A percentile compares a stretch with the other conserved stretches of the same genome.
Conservation (phyloP, 2,797 vertebrate genomes). For the Ctenopoma multispine region DNA sequence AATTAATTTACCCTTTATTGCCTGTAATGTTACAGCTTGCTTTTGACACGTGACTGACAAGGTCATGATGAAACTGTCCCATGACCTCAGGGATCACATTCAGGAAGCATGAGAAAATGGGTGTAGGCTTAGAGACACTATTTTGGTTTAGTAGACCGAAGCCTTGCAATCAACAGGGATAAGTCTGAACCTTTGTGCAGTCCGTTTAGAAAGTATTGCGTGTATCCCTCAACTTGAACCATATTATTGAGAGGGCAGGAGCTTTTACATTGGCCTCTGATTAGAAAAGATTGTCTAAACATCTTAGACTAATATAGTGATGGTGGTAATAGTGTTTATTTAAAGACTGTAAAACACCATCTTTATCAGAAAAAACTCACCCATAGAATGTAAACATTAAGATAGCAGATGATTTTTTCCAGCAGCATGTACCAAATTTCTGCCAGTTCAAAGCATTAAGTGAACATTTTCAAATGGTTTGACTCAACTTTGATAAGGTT, state of each 20-base stretch:
- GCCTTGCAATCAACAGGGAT: conserved; percentile 52
- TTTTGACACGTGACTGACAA: conserved; percentile 39
- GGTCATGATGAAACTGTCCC: conserved; percentile 39
- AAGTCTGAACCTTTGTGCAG: conserved; percentile 41
- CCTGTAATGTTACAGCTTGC: conserved; percentile 9
- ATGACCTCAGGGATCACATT: conserved; percentile 36
- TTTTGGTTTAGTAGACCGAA: conserved; percentile 60
- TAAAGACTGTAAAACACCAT: conserved; percentile 32
- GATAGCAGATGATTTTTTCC: conserved; percentile 15
- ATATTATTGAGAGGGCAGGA: conserved; percentile 20
- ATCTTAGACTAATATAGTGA: conserved; percentile 31
- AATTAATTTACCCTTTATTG: conserved; percentile 12
- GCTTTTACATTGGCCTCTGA: conserved; percentile 15
- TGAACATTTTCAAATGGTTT: background rate
- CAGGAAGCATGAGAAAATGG: conserved; percentile 57
- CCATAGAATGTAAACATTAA: conserved; percentile 31
- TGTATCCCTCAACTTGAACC: conserved; percentile 32
- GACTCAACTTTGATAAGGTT: conserved; percentile 6
- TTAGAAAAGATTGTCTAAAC: conserved; percentile 40
- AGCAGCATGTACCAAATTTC: background rate
- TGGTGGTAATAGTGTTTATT: conserved; percentile 36
- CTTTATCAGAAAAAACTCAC: conserved; percentile 31
- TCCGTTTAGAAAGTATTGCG: conserved; percentile 33
- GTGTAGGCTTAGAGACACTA: conserved; percentile 55
- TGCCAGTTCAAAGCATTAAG: conserved; percentile 7